Conservation (phyloP, 2,797 vertebrate genomes). For the Xiphophorus birchmanni region DNA sequence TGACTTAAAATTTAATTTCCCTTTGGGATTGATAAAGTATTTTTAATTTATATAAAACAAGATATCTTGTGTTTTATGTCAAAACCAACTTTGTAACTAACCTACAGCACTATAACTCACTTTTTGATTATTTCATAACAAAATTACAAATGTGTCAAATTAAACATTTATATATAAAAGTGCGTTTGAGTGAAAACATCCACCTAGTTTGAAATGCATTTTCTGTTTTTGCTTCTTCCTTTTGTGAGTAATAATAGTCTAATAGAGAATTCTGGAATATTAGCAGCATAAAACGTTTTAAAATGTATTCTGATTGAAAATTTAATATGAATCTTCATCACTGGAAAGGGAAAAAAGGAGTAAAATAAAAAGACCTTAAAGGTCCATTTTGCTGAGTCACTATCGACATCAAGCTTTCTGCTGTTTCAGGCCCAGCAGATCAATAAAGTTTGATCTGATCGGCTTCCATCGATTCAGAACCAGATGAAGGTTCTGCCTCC, state of each 20-base stretch:
- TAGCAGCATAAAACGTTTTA: not conserved
- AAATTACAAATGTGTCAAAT: not conserved
- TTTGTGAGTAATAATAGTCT: not conserved
- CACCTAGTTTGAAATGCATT: not conserved
- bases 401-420: not conserved
- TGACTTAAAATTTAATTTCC: no score
- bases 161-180: not conserved
- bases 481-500: not conserved
- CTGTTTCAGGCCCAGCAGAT: not conserved
- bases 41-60: no score
- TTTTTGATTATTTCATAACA: not conserved
- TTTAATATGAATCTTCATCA: not conserved
- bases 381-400: not conserved
- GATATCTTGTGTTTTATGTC: not conserved
- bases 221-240: not conserved
- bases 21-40: no score
- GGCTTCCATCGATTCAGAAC: not conserved
- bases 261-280: not conserved
- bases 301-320: not conserved
- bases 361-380: not conserved
- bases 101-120: not conserved
- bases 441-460: conserved; percentile 1
- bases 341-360: not conserved
- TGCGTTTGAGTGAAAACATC: not conserved
- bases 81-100: not conserved